Conservation (phyloP, 1,140 invertebrate genomes). For the Hylaeus anthracinus region DNA sequence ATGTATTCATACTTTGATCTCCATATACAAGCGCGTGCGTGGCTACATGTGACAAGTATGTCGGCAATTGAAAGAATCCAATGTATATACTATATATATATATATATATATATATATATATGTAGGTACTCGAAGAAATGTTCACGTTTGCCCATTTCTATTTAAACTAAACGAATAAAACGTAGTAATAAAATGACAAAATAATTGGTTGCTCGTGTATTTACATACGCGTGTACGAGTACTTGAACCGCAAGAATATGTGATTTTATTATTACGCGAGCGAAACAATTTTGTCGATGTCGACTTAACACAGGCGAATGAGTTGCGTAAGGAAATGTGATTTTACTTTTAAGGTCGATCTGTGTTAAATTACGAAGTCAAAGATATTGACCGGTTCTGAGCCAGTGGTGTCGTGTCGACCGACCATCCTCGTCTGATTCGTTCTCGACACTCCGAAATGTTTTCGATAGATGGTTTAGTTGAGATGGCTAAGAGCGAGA, state of each 20-base stretch:
- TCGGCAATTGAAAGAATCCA: too few relatives aligned
- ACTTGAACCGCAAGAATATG: constrained; percentile 57
- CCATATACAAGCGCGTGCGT: too few relatives aligned
- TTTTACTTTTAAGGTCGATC: constrained; percentile 63
- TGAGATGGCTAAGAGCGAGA: neutral
- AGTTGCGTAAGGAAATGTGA: constrained; percentile 54
- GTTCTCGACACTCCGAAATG: constrained; percentile 7
- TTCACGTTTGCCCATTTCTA: too few relatives aligned
- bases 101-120: too few relatives aligned
- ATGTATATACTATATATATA: too few relatives aligned
- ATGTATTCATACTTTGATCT: too few relatives aligned
- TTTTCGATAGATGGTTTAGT: neutral
- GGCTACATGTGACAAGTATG: too few relatives aligned
- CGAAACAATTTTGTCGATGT: too few relatives aligned
- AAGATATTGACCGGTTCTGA: constrained; percentile 37
- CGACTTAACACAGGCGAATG: neutral
- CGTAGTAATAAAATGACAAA: neutral
- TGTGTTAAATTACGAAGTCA: constrained; percentile 48
- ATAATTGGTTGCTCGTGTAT: constrained; percentile 32
- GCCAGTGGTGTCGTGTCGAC: constrained; percentile 49
- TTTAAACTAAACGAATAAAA: neutral
- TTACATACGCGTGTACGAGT: constrained; percentile 31
- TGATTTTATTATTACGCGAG: constrained; percentile 62
- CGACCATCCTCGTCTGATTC: constrained; percentile 38
- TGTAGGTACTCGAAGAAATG: too few relatives aligned